Base-by-base conservation (phyloP, 2,797 vertebrate genomes). In the Rhinatrema bivittatum region DNA sequence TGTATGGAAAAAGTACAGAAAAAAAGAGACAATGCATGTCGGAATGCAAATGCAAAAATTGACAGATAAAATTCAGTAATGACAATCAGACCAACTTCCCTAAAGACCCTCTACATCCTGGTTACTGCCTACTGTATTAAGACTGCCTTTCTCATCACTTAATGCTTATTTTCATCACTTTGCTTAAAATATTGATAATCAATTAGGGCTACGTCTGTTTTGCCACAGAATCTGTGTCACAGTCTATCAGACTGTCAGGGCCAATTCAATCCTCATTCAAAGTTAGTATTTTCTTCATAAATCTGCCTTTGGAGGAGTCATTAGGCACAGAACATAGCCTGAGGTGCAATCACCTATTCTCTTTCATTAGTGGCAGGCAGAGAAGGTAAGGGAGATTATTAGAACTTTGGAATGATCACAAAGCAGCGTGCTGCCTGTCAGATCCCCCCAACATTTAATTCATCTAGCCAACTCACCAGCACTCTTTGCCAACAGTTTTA, bases 151-250 rank as follows among this genome's bases (percentile, higher is more conserved):
- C 86, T 82, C 86, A 85, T 91, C 90, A 88, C 90, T 90, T 93
- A 93, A 94, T 93, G 87, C 90, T 93, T 87, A 91, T 95, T 97
- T 94, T 96, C 89, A 93, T 91, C 90, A 87, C 90, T 94, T 94
- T 90, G 90, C 90, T 91, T 97, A 92, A 97, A 96, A 96, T 97
- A 97, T 96, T 97, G 93, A 97, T 97, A 92, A 97, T 95, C 93
- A 96, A 95, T 97, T 97, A 98, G 82, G 74, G 70, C 84, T 87
- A 91, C 87, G 91, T 96, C 91, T 96, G 93, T 92, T 97, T 96
- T 91, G 86, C 90, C 85, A 91, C 88, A 88, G 90, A 93, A 94
- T 87, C 76, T 81, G 85, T 98, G 93, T 95, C 90, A 85, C 78
- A 85, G 88, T 91, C 91, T 88, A 93, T 94, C 89, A 91, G 87